Percentiles rank a stretch among this genome's conserved stretches.
These are phyloP conservation scores for Macrocentrus cingulum DNA, from an alignment of 1,140 invertebrate species.

Conservation along the genomic window DNA sequence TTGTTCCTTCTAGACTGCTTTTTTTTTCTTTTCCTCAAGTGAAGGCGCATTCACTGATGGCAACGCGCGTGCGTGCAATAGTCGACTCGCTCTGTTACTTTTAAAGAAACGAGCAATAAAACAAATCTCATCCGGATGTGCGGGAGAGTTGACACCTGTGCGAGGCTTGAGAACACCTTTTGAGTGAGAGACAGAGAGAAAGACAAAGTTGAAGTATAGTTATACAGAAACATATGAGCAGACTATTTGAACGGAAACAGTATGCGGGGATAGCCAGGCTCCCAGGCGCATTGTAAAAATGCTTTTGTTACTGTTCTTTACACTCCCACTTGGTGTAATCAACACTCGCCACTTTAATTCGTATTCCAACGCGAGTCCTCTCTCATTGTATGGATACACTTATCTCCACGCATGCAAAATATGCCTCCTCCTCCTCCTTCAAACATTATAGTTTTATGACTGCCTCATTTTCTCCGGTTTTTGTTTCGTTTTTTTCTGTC, in stretches of 20 bases:
- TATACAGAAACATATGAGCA: constrained; percentile 8
- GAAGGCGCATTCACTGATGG: constrained; percentile 9
- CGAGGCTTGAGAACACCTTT: constrained; percentile 24
- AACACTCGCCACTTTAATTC: not conserved
- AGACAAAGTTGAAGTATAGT: constrained; percentile 5
- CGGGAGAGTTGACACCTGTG: constrained; percentile 44
- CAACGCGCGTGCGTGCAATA: constrained; percentile 19
- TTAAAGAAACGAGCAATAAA: constrained; percentile 30
- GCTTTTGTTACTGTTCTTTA: constrained; percentile 26
- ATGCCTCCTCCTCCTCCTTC: not conserved
- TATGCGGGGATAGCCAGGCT: constrained; percentile 38
- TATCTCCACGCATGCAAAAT: not conserved
- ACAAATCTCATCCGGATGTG: constrained; percentile 45
- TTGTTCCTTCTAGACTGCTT: not conserved
- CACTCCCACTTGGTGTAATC: constrained; percentile 3
- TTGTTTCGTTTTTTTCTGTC: too few relatives aligned
- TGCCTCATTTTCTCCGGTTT: too few relatives aligned
- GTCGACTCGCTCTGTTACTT: constrained; percentile 21
- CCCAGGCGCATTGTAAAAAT: constrained; percentile 41
- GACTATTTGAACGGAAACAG: constrained; percentile 47
- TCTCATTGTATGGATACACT: too few relatives aligned
- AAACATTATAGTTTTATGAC: too few relatives aligned
- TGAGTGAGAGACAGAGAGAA: constrained; percentile 5
- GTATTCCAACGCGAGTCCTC: not conserved
- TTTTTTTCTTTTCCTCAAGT: not conserved